Base-by-base conservation (phyloP, 2,888 invertebrate species). In the Tiliacea aurago region DNA sequence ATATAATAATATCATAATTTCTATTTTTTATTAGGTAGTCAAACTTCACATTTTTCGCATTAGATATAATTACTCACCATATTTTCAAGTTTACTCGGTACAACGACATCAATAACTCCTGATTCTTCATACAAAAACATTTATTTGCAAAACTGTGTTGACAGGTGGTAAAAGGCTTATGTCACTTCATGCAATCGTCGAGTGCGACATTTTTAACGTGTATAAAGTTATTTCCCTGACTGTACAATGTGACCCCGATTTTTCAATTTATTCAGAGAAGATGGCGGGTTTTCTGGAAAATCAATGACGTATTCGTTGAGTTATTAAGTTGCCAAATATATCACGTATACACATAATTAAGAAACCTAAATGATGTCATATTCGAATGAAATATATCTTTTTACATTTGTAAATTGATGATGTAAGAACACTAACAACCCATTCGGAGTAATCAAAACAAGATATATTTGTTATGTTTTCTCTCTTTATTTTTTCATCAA, bases 241-340 rank as follows among this genome's bases (percentile, higher is more conserved):
- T 80, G 78, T 87, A 85, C 80, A 73, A 76, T 67, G 85, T 88
- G 89, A 90, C 89, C 90, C 73, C 83, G 41, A 81, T 89, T 86
- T 88, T 88, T 87, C 80, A 75, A 84, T 86, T 83, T 80, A 87
- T 84, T 84, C 68, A 63, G 51, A 49, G 55, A 59, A 69, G 66
- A 72, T 76, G 70, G 68, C 73, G 61, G 78, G 77, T 84, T 90
- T 88, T 84, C 86, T 78, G 85, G 88, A 88, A 73, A 84, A 74
- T 71, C 65, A 55, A 73, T 89, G 87, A 88, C 83, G 85, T 84
- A 81, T 75, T 66, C 78, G 63, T 81, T 85, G 83, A 86, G 74
- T 87, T 84, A 87, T 87, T 86, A 82, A 81, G 75, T 79, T 80
- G 83, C 79, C 74, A 81, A 84, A 86, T 80, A 73, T 76, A 76